Conservation (phyloP, 2,797 vertebrate genomes). For the Pipistrellus pipistrellus region DNA sequence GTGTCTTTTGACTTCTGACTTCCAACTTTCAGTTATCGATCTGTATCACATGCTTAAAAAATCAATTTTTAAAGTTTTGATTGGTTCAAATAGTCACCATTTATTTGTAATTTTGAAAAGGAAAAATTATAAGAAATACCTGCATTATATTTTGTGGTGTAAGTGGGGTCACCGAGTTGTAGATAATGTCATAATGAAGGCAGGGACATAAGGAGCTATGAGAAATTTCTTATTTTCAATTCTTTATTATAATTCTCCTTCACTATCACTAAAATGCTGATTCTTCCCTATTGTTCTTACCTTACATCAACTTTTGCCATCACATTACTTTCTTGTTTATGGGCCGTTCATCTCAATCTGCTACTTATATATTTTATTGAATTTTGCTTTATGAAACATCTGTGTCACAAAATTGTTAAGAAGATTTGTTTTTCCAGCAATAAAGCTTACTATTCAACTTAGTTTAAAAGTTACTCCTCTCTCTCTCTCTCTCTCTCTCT, state of each 20-base stretch:
- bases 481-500: not conserved
- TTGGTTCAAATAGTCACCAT: not conserved
- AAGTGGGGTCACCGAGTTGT: not conserved
- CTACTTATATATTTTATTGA: not conserved
- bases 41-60: not conserved
- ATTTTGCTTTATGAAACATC: not conserved
- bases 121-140: not conserved
- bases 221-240: conserved; percentile 15
- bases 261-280: not conserved
- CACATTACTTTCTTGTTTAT: not conserved
- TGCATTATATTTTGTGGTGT: not conserved
- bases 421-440: not conserved
- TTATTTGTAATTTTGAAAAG: not conserved
- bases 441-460: not conserved
- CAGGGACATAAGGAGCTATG: not conserved
- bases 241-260: not conserved
- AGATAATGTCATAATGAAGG: not conserved
- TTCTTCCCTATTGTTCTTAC: not conserved
- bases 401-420: conserved; percentile 2
- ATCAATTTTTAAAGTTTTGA: not conserved
- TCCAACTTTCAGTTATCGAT: not conserved
- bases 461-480: not conserved
- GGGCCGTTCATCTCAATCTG: not conserved
- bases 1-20: not conserved
- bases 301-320: not conserved